Conservation (phyloP, 2,888 invertebrate species). For the Tholera decimalis region DNA sequence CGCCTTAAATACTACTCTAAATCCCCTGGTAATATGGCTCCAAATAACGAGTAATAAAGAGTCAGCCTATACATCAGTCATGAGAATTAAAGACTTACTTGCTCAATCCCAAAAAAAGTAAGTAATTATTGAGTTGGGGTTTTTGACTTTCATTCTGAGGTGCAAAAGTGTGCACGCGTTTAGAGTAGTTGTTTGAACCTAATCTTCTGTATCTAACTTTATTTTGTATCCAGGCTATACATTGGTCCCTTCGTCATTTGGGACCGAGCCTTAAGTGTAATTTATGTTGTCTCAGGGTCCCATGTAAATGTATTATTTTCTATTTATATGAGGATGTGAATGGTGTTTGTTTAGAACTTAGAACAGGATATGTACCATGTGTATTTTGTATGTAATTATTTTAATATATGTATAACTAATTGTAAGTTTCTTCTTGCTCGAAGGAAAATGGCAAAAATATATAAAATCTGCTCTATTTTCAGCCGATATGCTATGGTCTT, state of each 20-base stretch:
- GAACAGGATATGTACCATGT: too few relatives aligned
- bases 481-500: too few relatives aligned
- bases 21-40: too few relatives aligned
- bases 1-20: too few relatives aligned
- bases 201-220: not conserved
- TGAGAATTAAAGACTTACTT: too few relatives aligned
- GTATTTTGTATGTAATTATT: too few relatives aligned
- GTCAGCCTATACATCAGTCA: too few relatives aligned
- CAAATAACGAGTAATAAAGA: too few relatives aligned
- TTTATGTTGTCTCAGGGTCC: constrained; percentile 32
- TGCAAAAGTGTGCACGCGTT: not conserved
- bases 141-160: too few relatives aligned
- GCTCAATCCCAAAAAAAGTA: too few relatives aligned
- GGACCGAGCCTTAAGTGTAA: constrained; percentile 10
- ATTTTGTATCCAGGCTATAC: not conserved
- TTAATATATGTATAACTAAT: too few relatives aligned
- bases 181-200: not conserved
- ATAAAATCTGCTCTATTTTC: not conserved
- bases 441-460: not conserved
- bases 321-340: constrained; percentile 44
- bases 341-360: constrained; percentile 8
- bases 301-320: constrained; percentile 18
- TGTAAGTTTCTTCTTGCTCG: not conserved
- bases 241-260: constrained; percentile 42
- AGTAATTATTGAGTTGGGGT: too few relatives aligned